Evolutionary conservation across 2,113 vertebrate genomes (phyloP).

Genomic region (Physeter macrocephalus): DNA sequence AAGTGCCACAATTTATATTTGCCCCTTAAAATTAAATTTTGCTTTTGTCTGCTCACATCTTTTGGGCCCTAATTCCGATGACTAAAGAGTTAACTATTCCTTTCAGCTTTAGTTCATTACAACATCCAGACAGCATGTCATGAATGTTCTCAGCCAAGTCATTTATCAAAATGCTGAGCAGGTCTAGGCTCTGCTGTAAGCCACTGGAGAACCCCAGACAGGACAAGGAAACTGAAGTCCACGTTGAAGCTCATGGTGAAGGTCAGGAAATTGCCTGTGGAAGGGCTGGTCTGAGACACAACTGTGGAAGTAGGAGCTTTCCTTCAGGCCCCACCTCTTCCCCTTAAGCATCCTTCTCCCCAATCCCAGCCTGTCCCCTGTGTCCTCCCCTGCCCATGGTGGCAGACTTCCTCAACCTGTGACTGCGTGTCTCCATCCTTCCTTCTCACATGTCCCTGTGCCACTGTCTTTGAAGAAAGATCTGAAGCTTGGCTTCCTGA

Average conservation of each 20-base stretch:
- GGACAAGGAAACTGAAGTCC: background rate
- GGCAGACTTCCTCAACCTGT: background rate
- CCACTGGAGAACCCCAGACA: background rate
- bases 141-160: background rate
- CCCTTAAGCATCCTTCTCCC: background rate
- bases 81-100: background rate
- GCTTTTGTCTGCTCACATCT: background rate
- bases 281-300: background rate
- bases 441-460: background rate
- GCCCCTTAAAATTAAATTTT: background rate
- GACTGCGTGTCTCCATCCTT: background rate
- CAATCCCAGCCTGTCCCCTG: fast-evolving
- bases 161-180: background rate
- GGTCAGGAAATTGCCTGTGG: background rate
- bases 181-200: background rate
- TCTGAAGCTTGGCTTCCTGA: background rate
- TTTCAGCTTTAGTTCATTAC: background rate
- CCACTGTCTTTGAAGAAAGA: background rate
- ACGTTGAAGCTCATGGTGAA: background rate
- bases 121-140: background rate
- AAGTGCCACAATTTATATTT: slow-evolving; percentile 6
- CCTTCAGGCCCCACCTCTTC: background rate
- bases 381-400: background rate
- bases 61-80: background rate
- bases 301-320: background rate